Conservation (phyloP, 1,140 invertebrate species). For the Lasaia peninsularis region DNA sequence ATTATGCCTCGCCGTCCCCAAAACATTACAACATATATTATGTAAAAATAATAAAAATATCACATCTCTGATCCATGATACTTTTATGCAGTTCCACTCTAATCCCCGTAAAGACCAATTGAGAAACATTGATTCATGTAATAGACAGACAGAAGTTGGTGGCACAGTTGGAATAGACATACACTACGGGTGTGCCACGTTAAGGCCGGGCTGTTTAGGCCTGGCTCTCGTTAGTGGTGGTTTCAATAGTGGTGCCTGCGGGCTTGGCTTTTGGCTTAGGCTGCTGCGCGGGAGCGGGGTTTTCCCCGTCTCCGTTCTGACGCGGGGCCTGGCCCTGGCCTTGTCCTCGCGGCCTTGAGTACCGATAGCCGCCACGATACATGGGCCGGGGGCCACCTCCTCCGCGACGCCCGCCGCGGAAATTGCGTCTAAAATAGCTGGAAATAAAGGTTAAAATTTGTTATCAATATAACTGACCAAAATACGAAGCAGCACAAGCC, state of each 20-base stretch:
- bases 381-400: slow-evolving; percentile 57
- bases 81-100: slow-evolving; percentile 56
- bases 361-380: slow-evolving; percentile 59
- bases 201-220: slow-evolving; percentile 43
- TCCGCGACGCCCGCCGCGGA: slow-evolving; percentile 65
- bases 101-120: slow-evolving; percentile 27
- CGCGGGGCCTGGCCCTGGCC: slow-evolving; percentile 28
- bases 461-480: neutral
- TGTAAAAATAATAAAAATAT: slow-evolving; percentile 60
- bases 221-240: slow-evolving; percentile 73
- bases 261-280: slow-evolving; percentile 51
- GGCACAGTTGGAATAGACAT: slow-evolving; percentile 51
- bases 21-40: slow-evolving; percentile 47
- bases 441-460: neutral
- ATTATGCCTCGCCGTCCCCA: slow-evolving; percentile 27
- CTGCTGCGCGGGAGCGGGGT: slow-evolving; percentile 37
- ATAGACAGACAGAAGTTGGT: slow-evolving; percentile 45
- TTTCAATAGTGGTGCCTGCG: slow-evolving; percentile 54
- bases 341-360: slow-evolving; percentile 41
- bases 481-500: too few species aligned
- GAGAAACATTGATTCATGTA: slow-evolving; percentile 29
- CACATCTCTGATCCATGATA: slow-evolving; percentile 68
- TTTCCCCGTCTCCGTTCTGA: slow-evolving; percentile 39
- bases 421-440: slow-evolving; percentile 68
- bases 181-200: slow-evolving; percentile 55